A percentile compares a stretch with the other conserved stretches of the same genome.
Conservation (phyloP, 1,140 invertebrate species). For the Ceratitis capitata region DNA sequence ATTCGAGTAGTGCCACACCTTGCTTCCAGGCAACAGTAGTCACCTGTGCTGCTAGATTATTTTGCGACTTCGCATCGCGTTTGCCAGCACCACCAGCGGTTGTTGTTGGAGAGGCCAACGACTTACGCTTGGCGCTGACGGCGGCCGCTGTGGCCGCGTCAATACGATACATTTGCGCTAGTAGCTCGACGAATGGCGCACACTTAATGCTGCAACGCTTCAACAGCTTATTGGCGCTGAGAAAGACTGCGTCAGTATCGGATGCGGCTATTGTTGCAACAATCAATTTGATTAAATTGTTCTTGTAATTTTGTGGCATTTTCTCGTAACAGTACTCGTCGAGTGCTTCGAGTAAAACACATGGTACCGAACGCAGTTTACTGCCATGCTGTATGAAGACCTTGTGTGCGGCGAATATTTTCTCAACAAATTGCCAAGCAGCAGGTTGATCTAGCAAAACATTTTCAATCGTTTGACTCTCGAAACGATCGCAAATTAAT, state of each 20-base stretch:
- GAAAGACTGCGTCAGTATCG: conserved; percentile 69
- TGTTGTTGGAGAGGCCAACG: conserved; percentile 39
- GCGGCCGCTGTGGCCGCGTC: conserved; percentile 61
- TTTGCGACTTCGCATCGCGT: background rate
- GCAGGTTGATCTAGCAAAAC: conserved; percentile 45
- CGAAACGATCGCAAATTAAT: conserved; percentile 52
- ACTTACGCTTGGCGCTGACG: background rate
- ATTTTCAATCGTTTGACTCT: conserved; percentile 44
- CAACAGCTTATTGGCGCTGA: conserved; percentile 72
- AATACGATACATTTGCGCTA: background rate
- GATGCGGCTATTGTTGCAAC: conserved; percentile 67
- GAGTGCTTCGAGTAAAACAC: conserved; percentile 62
- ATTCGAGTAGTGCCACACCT: conserved; percentile 82
- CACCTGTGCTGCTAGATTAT: conserved; percentile 55
- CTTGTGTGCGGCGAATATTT: conserved; percentile 48
- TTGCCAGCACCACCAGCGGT: too few relatives aligned
- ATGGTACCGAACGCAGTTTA: conserved; percentile 55
- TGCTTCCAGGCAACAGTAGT: conserved; percentile 78
- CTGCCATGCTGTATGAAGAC: conserved; percentile 49
- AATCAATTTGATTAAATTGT: conserved; percentile 64
- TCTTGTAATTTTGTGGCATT: conserved; percentile 65
- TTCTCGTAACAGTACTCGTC: conserved; percentile 69
- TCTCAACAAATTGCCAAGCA: conserved; percentile 56
- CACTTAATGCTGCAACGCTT: conserved; percentile 77
- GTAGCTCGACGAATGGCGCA: conserved; percentile 56